Evolutionary conservation across 2,113 vertebrate species (phyloP), one percentile per base, ranked within the genome.

Genomic region (Aspiorhynchus laticeps): DNA sequence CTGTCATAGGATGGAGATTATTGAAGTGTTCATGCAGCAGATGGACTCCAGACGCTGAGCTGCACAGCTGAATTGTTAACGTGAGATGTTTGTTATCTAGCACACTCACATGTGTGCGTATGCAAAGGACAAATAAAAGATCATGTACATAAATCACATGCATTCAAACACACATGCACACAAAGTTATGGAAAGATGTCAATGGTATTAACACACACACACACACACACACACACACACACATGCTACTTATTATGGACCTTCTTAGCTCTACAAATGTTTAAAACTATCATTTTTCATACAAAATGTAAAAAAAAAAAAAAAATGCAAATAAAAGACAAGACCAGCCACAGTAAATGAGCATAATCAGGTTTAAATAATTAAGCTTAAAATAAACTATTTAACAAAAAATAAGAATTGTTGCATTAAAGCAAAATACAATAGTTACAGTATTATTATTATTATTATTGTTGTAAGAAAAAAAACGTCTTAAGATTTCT

Each of bases 401-500:
- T 91, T 94, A 93, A 94, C 43, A 36, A 77, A 41, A 89, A 95
- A 93, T 89, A 93, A 93, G 87, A 94, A 90, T 93, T 93, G 93
- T 94, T 95, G 94, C 94, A 94, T 93, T 67, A 87, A 94, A 95
- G 93, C 92, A 92, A 92, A 59, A 92, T 88, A 93, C 90, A 87
- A 56, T 85, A 79, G 75, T 90, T 79, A 92, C 91, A 94, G 94
- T 95, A 94, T 94, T 94, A 93, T 88, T 89, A 92, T 93, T 76
- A 91, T 91, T 87, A 88, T 93, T 76, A 91, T 91, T 87, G 87
- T 90, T 76, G 90, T 87, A 82, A 91, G 80, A 43, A 78, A 87
- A 93, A 43, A 93, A 94, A 93, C 92, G 92, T 93, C 90, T 93
- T 94, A 93, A 94, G 93, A 94, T 95, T 95, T 94, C 92, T 94